Base-by-base conservation (phyloP, 1,140 invertebrate genomes). In the Euglossa dilemma region DNA sequence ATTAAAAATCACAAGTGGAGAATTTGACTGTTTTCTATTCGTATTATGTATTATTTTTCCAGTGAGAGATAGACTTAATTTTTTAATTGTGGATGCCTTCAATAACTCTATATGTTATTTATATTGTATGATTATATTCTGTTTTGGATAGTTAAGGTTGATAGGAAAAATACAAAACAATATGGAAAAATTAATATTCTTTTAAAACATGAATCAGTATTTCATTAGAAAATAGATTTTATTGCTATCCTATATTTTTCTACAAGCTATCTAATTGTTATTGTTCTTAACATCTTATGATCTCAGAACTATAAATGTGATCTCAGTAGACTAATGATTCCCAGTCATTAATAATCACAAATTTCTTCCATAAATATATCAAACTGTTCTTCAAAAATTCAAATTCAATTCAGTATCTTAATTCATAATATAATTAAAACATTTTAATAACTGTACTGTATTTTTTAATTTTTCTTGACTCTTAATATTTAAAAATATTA, bases 181-280 rank as follows among this genome's bases (percentile, higher is more conserved):
- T 47, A 43, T 56, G n/a, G 36, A 45, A 66, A 20, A 66, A 14
- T 67, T 43, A 16, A 47, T 18, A 56, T 47, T 57, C 66, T 75
- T 52, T 47, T 12, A 50, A 77, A 50, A 69, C 63, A 36, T 9
- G 23, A 43, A 70, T 54, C 80, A 83, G 74, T 70, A 83, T 78
- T 78, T 70, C 56, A 18, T 77, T 69, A 70, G 56, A 45, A 52
- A 52, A 78, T 83, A 78, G 57, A 52, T 78, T 76, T 54, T 61
- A 70, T 70, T 63, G 47, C 18, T 78, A 47, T 63, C 11, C 47
- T 70, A 83, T 83, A 83, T 83, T 83, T 83, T 83, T 78, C 50
- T 83, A 83, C n/a, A 75, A 43, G 75, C 50, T 52, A 66, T 71
- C 23, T 67, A 59, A 81, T 64, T 56, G 52, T 78, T 76, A 52